Conservation (phyloP, 2,797 vertebrate species). For the Phrynocephalus forsythii region DNA sequence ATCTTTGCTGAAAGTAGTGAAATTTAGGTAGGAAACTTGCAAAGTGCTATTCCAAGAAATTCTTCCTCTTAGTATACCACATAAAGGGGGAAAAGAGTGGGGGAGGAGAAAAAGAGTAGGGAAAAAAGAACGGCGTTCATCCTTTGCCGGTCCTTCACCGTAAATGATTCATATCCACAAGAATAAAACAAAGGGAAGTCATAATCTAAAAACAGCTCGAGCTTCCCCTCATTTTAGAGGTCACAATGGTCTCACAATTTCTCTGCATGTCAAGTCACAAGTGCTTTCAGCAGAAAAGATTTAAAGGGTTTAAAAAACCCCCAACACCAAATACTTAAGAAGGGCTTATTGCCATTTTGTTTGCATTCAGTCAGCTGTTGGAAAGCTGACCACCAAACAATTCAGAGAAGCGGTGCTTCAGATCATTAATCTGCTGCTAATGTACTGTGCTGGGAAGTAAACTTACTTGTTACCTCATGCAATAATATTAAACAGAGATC, state of each 20-base stretch:
- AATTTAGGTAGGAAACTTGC: background rate
- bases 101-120: too few relatives aligned
- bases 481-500: background rate
- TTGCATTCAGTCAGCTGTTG: background rate
- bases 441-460: background rate
- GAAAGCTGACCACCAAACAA: background rate
- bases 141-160: background rate
- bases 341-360: background rate
- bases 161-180: background rate
- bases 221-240: background rate
- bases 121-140: background rate
- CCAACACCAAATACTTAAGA: background rate
- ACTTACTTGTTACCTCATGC: background rate
- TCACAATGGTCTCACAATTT: too few relatives aligned
- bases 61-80: background rate
- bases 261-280: background rate
- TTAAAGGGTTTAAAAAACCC: background rate
- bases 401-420: background rate
- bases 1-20: background rate
- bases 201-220: background rate
- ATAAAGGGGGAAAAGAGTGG: background rate
- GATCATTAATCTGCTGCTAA: background rate
- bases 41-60: background rate
- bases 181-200: background rate
- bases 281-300: background rate